Base-by-base conservation (phyloP, 2,113 vertebrate species). In the Delphinapterus leucas region DNA sequence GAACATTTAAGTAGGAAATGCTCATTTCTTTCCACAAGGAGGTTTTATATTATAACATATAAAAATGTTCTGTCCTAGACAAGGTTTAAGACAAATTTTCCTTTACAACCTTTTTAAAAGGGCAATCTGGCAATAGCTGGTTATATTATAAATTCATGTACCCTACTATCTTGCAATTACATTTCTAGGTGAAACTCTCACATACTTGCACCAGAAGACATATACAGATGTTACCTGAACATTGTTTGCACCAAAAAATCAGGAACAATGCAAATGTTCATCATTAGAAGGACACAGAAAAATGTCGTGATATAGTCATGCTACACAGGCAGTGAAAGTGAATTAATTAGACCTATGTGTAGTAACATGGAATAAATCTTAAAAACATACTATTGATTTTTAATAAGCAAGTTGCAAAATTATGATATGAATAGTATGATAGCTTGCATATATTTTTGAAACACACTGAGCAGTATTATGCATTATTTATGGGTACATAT, bases 391-490 rank as follows among this genome's bases (percentile, higher is more conserved):
- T 53, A 76, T 36, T 91, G 60, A 82, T 31, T 68, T 88, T 93
- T 92, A 90, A 90, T 87, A 76, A 95, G 41, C 20, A 81, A 82
- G 61, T 63, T 86, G 12, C 6, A 90, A 87, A 74, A 76, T 18
- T 47, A 81, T 67, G 15, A 70, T 14, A 68, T 85, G 49, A 85
- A 58, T 88, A 74, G n/a, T 55, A 70, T 61, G 28, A 53, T 63
- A 89, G 49, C 18, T 74, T 79, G 38, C 14, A 49, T 96, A 80
- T 44, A 74, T 33, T 89, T 97, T 94, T 68, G 58, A 86, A 89
- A 67, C 3, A 84, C 15, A 60, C 18, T 83, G 89, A 80, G 38
- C 33, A 61, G 49, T 26, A 38, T 49, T 68, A 65, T 44, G 31
- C 20, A 87, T 87, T 81, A 68, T 60, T 68, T 93, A 74, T 61